Evolutionary conservation across 2,113 vertebrate species (phyloP).

Genomic region (Probosciger aterrimus): DNA sequence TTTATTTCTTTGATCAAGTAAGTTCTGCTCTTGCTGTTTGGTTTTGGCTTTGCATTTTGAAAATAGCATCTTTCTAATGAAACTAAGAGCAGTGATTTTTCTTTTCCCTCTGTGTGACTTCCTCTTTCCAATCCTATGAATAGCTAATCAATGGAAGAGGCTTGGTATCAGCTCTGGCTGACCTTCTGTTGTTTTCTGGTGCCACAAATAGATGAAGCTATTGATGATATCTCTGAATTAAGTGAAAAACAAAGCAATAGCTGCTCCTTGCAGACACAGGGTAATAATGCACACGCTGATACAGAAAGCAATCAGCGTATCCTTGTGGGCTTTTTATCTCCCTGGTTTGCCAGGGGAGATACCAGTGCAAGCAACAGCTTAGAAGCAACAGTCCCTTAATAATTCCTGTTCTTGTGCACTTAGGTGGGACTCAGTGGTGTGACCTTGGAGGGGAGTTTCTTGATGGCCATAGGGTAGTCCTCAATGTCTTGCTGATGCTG

Average conservation of each 20-base stretch:
- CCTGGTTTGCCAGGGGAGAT: not conserved
- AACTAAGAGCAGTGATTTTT: not conserved
- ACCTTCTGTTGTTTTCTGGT: not conserved
- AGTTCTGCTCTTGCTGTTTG: not conserved
- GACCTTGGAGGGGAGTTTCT: not conserved
- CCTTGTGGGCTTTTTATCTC: not conserved
- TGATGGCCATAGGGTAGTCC: too few relatives aligned
- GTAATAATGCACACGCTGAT: not conserved
- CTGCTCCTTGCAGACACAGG: not conserved
- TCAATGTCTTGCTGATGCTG: not conserved
- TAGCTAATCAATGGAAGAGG: not conserved
- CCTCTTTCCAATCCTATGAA: not conserved
- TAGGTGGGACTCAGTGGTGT: not conserved
- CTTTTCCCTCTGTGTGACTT: accelerated
- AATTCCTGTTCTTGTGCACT: not conserved
- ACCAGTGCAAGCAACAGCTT: not conserved
- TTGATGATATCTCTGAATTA: not conserved
- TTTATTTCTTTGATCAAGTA: not conserved
- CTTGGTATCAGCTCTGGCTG: not conserved
- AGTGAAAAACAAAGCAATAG: not conserved
- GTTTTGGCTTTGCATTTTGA: not conserved
- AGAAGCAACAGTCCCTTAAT: not conserved
- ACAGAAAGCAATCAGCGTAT: not conserved
- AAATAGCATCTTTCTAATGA: not conserved
- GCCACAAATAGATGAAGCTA: not conserved